Percentiles rank a stretch among this genome's conserved stretches.
Conservation (phyloP, 2,888 invertebrate genomes). For the Liodrosophila aerea region DNA sequence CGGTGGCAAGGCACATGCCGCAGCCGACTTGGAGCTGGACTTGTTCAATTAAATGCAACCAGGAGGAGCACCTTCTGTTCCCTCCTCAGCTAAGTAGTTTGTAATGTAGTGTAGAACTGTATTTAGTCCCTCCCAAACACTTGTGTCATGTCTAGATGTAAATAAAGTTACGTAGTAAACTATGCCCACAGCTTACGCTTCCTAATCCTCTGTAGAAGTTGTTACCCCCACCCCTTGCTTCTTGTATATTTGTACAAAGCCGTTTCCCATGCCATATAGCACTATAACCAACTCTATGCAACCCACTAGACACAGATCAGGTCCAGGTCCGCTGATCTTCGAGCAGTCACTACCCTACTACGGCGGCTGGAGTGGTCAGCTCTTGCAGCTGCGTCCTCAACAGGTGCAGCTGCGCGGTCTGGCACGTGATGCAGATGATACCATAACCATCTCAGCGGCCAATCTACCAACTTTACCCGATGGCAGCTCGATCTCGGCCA, state of each 20-base stretch:
- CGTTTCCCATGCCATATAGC: no score
- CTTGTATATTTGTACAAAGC: slow-evolving; percentile 2
- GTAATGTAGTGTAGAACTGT: slow-evolving; percentile 33
- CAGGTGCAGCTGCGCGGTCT: slow-evolving; percentile 36
- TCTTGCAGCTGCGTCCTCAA: slow-evolving; percentile 81
- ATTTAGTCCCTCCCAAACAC: slow-evolving; percentile 36
- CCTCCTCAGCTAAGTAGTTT: slow-evolving; percentile 32
- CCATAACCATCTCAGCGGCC: slow-evolving; percentile 81
- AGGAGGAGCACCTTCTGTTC: not conserved
- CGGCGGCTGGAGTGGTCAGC: slow-evolving; percentile 88
- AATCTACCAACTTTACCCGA: slow-evolving; percentile 18
- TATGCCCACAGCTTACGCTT: slow-evolving; percentile 27
- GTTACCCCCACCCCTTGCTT: slow-evolving; percentile 31
- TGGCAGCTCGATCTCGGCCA: slow-evolving; percentile 48
- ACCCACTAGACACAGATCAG: slow-evolving; percentile 48
- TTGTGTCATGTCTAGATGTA: slow-evolving; percentile 53
- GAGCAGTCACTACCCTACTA: slow-evolving; percentile 85
- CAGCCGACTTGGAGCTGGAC: slow-evolving; percentile 87
- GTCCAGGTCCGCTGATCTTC: slow-evolving; percentile 46
- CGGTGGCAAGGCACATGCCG: slow-evolving; percentile 89
- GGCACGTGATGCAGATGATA: slow-evolving; percentile 58
- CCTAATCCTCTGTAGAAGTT: slow-evolving; percentile 34
- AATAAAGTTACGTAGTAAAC: slow-evolving; percentile 45
- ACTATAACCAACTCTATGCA: slow-evolving; percentile 50
- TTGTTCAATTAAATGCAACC: slow-evolving; percentile 63